Conservation (phyloP, 2,888 invertebrate genomes). For the Steinernema carpocapsae region DNA sequence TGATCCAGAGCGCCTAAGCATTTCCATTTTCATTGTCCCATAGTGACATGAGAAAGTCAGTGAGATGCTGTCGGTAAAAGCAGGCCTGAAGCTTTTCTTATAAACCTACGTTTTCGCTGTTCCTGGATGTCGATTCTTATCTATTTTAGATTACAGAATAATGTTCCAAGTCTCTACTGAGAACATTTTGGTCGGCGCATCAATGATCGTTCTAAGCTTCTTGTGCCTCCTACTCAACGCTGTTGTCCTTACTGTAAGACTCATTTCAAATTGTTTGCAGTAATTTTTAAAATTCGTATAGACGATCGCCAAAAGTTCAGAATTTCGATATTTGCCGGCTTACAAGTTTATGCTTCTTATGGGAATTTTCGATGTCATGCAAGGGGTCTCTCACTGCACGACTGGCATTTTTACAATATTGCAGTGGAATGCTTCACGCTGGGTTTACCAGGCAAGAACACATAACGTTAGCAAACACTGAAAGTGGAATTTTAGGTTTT, state of each 20-base stretch:
- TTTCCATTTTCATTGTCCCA: too few relatives aligned
- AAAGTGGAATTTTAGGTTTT: not conserved
- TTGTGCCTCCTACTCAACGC: not conserved
- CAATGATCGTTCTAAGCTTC: not conserved
- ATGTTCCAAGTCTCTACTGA: too few relatives aligned
- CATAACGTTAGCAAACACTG: not conserved
- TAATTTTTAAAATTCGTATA: not conserved
- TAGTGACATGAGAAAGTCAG: too few relatives aligned
- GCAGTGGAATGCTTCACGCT: not conserved
- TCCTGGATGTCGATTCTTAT: too few relatives aligned
- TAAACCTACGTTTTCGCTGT: too few relatives aligned
- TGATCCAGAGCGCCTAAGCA: too few relatives aligned
- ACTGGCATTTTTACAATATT: not conserved
- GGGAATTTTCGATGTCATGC: constrained; percentile 1
- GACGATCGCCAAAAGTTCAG: not conserved
- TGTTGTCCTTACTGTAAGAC: not conserved
- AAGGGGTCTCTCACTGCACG: not conserved
- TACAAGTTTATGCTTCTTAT: constrained; percentile 11
- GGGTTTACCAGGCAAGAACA: not conserved
- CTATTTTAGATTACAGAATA: too few relatives aligned
- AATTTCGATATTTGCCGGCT: not conserved
- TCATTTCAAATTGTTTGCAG: not conserved
- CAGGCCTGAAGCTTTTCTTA: too few relatives aligned
- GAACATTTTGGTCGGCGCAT: not conserved
- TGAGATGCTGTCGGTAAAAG: too few relatives aligned